Base-by-base conservation (phyloP, 2,888 invertebrate genomes). In the Neoitamus cyanurus region DNA sequence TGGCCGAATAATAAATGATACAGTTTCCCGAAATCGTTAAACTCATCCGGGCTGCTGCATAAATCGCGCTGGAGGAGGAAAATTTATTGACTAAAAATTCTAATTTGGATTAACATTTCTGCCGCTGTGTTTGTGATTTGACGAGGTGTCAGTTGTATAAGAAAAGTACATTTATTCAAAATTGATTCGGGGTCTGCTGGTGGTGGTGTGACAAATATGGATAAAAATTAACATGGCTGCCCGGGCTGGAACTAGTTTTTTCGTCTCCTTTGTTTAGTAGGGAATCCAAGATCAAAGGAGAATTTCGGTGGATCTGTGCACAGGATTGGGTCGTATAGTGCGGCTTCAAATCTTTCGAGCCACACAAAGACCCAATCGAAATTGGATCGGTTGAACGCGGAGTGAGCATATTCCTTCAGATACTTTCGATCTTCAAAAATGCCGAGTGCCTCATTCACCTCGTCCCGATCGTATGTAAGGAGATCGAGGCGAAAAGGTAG, bases 371-470 rank as follows among this genome's bases (percentile, higher is more conserved):
- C 83, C 83, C 83, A 72, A 46, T 83, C 83, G 28, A 34, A 37
- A 6, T 30, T n/a, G 11, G 15, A 68, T 28, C 42, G 46, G 58
- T 31, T 13, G 42, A 68, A 20, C 4, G 36, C 34, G 46, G 15
- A 82, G 69, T 58, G 37, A 28, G 58, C 31, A 80, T 68, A 30
- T 25, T 28, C 7, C 83, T 37, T 37, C 25, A 75, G 75, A 31
- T 75, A 75, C 37, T 75, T 34, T 75, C 36, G 37, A 75, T 58
- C 34, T 58, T 58, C 68, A 92, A 96, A 94, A 93, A 96, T 97
- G 97, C 97, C 97, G 94, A 97, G 97, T 94, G 97, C 97, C 93
- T 97, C 97, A 92, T 97, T 97, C 93, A 96, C 96, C 92, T 96
- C 97, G 92, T 96, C 96, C 92, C 95, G 97, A 94, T 96, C 96